Conservation (phyloP, 2,888 invertebrate species). For the Eurytoma adleriae region DNA sequence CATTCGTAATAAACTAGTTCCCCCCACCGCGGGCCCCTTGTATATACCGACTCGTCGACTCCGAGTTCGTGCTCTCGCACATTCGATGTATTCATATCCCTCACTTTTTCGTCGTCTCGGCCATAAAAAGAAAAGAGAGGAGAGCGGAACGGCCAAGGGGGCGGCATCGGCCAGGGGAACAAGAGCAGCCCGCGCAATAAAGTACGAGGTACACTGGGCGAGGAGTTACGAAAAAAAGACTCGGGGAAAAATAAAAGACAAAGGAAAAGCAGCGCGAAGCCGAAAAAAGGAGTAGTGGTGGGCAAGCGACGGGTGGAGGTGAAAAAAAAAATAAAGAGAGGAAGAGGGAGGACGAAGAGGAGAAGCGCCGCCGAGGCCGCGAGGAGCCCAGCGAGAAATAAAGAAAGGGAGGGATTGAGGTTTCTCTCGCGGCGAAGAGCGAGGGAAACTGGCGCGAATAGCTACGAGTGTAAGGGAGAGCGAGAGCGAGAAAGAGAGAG, state of each 20-base stretch:
- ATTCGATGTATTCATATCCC: constrained; percentile 26
- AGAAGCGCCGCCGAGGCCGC: neutral
- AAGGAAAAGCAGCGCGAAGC: neutral
- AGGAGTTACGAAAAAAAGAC: neutral
- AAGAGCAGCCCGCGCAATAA: constrained; percentile 8
- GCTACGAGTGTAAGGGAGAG: constrained; percentile 49
- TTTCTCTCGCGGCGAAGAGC: constrained; percentile 34
- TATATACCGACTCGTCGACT: neutral
- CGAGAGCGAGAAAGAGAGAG: constrained; percentile 30
- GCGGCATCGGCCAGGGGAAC: neutral
- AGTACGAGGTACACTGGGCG: neutral
- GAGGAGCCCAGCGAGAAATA: constrained; percentile 24
- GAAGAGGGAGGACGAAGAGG: constrained; percentile 45
- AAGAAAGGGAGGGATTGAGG: neutral
- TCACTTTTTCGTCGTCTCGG: neutral
- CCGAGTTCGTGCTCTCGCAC: constrained; percentile 15
- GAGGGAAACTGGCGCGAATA: constrained; percentile 64
- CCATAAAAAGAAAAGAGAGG: neutral
- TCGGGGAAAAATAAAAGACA: constrained; percentile 4
- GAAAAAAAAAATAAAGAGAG: constrained; percentile 46
- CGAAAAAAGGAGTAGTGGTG: neutral
- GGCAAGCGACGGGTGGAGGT: neutral
- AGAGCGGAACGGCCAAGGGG: neutral
- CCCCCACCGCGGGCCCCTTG: neutral
- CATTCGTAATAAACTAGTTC: constrained; percentile 25